These are phyloP conservation scores for Acholoe squamosa DNA, from an alignment of 2,888 invertebrate genomes.

Conservation along the genomic window DNA sequence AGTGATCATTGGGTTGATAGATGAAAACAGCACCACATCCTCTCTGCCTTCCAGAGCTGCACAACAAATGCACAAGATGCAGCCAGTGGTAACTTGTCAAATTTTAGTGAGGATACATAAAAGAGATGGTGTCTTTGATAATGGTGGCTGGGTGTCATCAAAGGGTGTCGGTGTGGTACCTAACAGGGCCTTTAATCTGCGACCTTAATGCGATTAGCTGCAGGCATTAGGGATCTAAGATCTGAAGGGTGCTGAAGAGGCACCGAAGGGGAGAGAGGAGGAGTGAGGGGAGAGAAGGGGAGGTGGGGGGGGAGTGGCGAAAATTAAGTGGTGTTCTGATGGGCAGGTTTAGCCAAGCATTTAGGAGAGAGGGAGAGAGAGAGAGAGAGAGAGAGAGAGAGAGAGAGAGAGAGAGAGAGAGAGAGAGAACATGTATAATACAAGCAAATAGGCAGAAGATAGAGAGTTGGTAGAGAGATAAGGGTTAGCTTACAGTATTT, in stretches of 20 bases:
- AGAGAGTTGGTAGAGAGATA: no score
- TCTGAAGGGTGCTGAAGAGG: neutral
- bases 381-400: neutral
- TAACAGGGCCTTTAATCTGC: neutral
- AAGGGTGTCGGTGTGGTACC: neutral
- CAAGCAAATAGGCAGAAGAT: no score
- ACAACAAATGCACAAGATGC: no score
- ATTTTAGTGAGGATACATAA: no score
- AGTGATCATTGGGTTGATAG: no score
- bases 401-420: neutral
- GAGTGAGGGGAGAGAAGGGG: neutral
- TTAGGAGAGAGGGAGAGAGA: neutral
- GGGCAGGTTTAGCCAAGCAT: neutral
- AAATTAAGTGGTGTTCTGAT: no score
- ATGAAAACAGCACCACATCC: no score
- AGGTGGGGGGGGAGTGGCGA: neutral
- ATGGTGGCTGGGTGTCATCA: neutral
- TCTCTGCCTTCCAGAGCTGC: no score
- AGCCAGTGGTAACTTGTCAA: no score
- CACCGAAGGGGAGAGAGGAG: neutral
- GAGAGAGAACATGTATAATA: no score
- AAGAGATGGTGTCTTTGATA: neutral
- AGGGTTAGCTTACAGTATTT: no score
- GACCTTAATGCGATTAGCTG: slow-evolving; percentile 6
- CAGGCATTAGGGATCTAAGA: neutral